Conservation (phyloP, 2,888 invertebrate genomes). For the Lasioglossum figueresi region DNA sequence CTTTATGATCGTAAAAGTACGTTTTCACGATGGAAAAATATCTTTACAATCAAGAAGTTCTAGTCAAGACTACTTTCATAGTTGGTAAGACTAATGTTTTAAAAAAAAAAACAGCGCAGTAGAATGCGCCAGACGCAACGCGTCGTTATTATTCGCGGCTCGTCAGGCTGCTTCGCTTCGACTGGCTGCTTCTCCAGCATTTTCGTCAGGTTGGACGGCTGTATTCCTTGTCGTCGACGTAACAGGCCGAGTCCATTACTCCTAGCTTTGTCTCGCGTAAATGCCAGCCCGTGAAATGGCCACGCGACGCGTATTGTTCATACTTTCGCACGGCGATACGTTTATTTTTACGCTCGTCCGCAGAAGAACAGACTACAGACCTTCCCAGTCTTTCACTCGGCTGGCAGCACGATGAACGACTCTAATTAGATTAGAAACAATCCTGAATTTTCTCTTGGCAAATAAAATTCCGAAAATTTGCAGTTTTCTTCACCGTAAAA, state of each 20-base stretch:
- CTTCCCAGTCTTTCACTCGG: too few species aligned
- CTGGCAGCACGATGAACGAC: not conserved
- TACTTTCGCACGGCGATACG: not conserved
- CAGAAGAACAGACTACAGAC: not conserved
- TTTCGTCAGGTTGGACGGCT: not conserved
- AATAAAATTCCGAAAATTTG: not conserved
- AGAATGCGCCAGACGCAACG: not conserved
- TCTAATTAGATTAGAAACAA: not conserved
- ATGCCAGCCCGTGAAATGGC: constrained; percentile 19
- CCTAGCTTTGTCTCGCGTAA: constrained; percentile 46
- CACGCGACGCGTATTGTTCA: constrained; percentile 31
- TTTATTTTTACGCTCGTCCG: not conserved
- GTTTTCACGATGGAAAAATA: too few species aligned
- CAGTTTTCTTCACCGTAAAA: not conserved
- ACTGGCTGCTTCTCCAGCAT: not conserved
- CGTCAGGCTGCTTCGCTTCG: constrained; percentile 10
- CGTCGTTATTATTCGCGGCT: not conserved
- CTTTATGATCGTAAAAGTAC: too few species aligned
- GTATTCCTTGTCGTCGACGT: not conserved
- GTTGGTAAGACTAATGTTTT: too few species aligned
- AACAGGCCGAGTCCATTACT: constrained; percentile 36
- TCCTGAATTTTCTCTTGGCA: not conserved
- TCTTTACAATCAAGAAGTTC: too few species aligned
- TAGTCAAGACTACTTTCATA: too few species aligned
- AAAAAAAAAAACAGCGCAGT: not conserved